Evolutionary conservation across 2,888 invertebrate species (phyloP), one percentile per base, ranked within the genome.

Genomic region (Nephrocerus scutellatus): DNA sequence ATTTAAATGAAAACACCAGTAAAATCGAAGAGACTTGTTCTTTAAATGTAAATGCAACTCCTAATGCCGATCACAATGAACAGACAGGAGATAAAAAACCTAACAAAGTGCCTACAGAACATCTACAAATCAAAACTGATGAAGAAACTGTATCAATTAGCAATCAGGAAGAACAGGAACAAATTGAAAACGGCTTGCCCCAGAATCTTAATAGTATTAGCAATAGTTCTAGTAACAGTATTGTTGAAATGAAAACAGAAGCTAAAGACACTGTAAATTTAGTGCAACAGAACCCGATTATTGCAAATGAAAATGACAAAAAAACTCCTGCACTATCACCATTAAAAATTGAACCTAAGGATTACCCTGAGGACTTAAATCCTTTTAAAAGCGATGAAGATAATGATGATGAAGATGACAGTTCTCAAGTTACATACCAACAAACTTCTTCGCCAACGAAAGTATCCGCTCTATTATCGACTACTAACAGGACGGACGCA

Each of bases 301-400:
- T 26, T 21, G 35, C 25, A 18, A 13, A 35, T 5, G 30, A 29
- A 26, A 20, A 25, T 12, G 21, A 16, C 35, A 42, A 35, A n/a
- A 19, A n/a, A 41, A 39, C 16, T 19, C 38, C 15, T 39, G 44
- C 19, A 44, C 6, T 40, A 22, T 40, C 46, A 15, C 41, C 44
- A n/a, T 42, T 30, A 6, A 51, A 48, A 43, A 36, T 38, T 2
- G 39, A 30, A 18, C 21, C 39, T 13, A 49, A 51, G 38, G 47
- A 54, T 25, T 88, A 90, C 70, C 90, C 90, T 1, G 78, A 78
- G 47, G 77, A 84, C 57, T 71, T 89, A 47, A 90, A 91, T 72
- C 90, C 90, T 5, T 91, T 91, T 68, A 80, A 76, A 22, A 82
- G 81, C 50, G 84, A 84, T 39, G 75, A 74, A 18, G 76, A 76